Evolutionary conservation across 2,113 vertebrate genomes (phyloP), one percentile per base, ranked within the genome.

Genomic region (Pleuronectes platessa): DNA sequence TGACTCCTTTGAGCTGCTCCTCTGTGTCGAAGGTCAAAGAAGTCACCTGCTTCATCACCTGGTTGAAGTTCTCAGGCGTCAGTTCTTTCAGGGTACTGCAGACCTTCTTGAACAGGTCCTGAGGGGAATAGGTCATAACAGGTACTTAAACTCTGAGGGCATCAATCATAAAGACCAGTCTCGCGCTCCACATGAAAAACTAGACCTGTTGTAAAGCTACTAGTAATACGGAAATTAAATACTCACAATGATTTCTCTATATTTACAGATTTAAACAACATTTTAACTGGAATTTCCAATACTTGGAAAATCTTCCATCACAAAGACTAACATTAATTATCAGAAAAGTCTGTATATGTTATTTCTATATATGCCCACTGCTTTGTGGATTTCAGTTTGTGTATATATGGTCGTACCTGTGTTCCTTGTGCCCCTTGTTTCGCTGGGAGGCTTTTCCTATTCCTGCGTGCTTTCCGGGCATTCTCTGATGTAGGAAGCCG

Each of bases 81-180:
- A 99, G 90, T 89, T 99, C 99, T 94, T 99, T 99, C 86, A 99
- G 92, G 93, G 99, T 98, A 94, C 98, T 98, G 60, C 98, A 96
- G 26, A 99, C 98, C 89, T 97, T 98, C 78, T 95, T 96, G 93
- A 99, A 98, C 82, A 99, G 95, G 8, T 98, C 98, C 98, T 99
- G 82, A 5, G 24, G 20, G 64, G 20, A 75, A 12, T 5, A 2
- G 37, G 17, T 47, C 3, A 45, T 5, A 26, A 76, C 17, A 71
- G 24, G 18, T 4, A 26, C 17, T 42, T 26, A 26, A 74, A 64
- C 42, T 47, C 26, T 21, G 2, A 26, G 15, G 1, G n/a, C 15
- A 59, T 55, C n/a, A 27, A 27, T 5, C 27, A 27, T 5, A 27
- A 24, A 27, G 13, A 11, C 61, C 49, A 62, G 10, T 21, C 61